Percentiles rank a stretch among this genome's conserved stretches.
Conservation (phyloP, 2,113 vertebrate genomes). For the Lutjanus erythropterus region DNA sequence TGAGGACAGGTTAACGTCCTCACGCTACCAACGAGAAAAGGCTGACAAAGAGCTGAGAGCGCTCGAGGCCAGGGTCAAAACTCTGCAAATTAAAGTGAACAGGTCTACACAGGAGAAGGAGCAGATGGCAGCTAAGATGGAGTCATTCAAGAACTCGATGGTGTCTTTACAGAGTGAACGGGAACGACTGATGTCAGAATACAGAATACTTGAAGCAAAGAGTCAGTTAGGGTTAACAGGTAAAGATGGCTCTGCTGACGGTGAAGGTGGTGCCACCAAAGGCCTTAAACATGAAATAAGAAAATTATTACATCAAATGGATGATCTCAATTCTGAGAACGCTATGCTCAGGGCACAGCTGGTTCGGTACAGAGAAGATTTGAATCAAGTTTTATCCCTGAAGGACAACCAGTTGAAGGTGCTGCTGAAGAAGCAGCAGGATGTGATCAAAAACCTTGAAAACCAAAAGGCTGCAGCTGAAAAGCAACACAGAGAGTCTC, state of each 20-base stretch:
- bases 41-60: constrained; percentile 75
- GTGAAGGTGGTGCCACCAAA: constrained; percentile 75
- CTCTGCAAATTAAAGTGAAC: constrained; percentile 79
- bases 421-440: constrained; percentile 89
- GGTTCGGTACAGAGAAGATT: constrained; percentile 90
- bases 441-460: constrained; percentile 88
- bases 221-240: constrained; percentile 73
- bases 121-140: constrained; percentile 80
- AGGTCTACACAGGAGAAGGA: constrained; percentile 83
- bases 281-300: constrained; percentile 87
- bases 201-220: constrained; percentile 81
- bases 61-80: constrained; percentile 80
- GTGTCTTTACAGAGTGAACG: constrained; percentile 88
- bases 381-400: constrained; percentile 91
- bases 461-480: constrained; percentile 82
- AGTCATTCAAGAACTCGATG: constrained; percentile 87
- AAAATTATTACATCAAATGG: constrained; percentile 85
- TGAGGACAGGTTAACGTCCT: constrained; percentile 81
- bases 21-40: constrained; percentile 80
- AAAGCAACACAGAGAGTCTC: constrained; percentile 79
- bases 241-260: constrained; percentile 77
- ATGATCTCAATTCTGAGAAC: constrained; percentile 93
- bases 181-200: constrained; percentile 84
- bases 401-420: constrained; percentile 92
- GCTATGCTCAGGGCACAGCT: constrained; percentile 92